Evolutionary conservation across 1,140 invertebrate species (phyloP).

Genomic region (Panagrolaimus sp.): DNA sequence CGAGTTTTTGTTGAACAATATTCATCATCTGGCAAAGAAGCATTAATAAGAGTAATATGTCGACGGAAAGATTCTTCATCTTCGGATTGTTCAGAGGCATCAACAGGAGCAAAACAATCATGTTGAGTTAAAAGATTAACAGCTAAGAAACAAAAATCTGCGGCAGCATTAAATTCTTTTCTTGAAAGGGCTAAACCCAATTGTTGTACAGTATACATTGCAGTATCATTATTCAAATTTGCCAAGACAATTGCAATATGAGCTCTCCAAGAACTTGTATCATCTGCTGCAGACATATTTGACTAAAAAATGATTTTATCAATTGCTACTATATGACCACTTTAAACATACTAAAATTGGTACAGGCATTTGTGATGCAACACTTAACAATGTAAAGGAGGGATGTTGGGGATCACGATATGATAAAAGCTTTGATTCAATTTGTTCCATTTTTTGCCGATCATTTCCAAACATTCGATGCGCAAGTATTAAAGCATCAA

Average conservation of each 20-base stretch:
- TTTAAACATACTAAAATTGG: conserved; percentile 31
- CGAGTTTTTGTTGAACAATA: conserved; percentile 28
- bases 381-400: conserved; percentile 42
- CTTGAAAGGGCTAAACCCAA: conserved; percentile 41
- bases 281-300: conserved; percentile 36
- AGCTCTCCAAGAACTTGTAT: conserved; percentile 37
- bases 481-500: conserved; percentile 46
- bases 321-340: background rate
- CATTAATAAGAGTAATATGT: conserved; percentile 39
- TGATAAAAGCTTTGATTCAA: conserved; percentile 38
- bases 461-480: conserved; percentile 39
- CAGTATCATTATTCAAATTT: conserved; percentile 42
- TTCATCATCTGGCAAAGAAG: conserved; percentile 42
- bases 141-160: conserved; percentile 51
- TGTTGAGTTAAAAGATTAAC: conserved; percentile 44
- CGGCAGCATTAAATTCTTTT: conserved; percentile 48
- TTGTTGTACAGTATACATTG: conserved; percentile 47
- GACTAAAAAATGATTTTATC: background rate
- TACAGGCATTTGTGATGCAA: conserved; percentile 40
- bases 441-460: conserved; percentile 25
- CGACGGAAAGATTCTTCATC: conserved; percentile 16
- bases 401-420: conserved; percentile 38
- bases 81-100: background rate
- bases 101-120: background rate
- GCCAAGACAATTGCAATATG: conserved; percentile 49